phyloP scores from a whole-genome alignment of 2,888 invertebrate species.

The Cataglyphis livida region DNA sequence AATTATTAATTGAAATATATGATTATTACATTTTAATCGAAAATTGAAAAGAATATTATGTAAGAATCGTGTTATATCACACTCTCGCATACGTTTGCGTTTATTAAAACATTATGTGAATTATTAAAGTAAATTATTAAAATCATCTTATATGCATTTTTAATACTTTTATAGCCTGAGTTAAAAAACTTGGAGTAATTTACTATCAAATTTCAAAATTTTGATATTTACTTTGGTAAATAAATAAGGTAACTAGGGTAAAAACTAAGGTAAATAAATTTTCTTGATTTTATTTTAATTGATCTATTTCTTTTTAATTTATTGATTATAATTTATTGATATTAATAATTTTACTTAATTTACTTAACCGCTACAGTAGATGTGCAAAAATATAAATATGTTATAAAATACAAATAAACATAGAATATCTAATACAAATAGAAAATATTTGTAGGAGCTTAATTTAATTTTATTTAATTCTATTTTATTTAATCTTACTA shows the following conservation, averaged over 20 bases:
- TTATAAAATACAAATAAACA: constrained; percentile 2
- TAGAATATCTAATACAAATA: not conserved
- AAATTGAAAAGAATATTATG: not conserved
- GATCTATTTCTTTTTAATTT: not conserved
- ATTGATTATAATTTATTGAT: not conserved
- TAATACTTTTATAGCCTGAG: not conserved
- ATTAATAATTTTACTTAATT: not conserved
- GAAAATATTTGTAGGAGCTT: not conserved
- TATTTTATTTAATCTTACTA: not conserved
- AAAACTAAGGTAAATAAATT: not conserved
- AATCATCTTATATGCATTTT: not conserved
- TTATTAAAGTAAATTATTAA: not conserved
- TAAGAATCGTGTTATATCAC: not conserved
- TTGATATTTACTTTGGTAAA: not conserved
- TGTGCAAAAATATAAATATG: not conserved
- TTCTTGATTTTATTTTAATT: not conserved
- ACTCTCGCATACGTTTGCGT: not conserved
- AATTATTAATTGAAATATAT: not conserved
- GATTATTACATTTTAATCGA: not conserved
- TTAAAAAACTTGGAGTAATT: not conserved
- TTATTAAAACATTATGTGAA: not conserved
- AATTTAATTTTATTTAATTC: not conserved
- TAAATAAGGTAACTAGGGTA: too few relatives aligned
- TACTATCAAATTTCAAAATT: not conserved
- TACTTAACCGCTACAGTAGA: not conserved